Evolutionary conservation across 2,888 invertebrate species (phyloP).

Genomic region (Alviniconcha strummeri): DNA sequence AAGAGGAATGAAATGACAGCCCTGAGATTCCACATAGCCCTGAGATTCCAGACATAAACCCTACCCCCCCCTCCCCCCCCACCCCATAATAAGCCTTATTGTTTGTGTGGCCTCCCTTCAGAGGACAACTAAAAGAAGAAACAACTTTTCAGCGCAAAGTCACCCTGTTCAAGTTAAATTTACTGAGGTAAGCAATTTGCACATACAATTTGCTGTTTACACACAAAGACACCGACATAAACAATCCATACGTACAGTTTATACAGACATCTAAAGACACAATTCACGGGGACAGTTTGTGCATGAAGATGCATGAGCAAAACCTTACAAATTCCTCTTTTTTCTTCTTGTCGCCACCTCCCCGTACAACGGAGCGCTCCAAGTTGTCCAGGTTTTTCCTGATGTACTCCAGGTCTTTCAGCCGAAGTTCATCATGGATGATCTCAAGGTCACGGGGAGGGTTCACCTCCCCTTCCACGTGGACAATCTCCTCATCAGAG

Average conservation of each 20-base stretch:
- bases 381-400: slow-evolving; percentile 87
- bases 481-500: slow-evolving; percentile 97
- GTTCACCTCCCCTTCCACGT: slow-evolving; percentile 98
- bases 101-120: too few species aligned
- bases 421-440: slow-evolving; percentile 93
- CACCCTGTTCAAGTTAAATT: too few species aligned
- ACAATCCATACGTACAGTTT: background rate
- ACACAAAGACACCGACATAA: background rate
- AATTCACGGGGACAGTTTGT: background rate
- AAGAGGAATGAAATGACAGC: too few species aligned
- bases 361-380: slow-evolving; percentile 84
- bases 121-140: too few species aligned
- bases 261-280: background rate
- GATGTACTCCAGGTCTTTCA: slow-evolving; percentile 96
- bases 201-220: too few species aligned
- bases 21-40: too few species aligned
- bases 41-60: too few species aligned
- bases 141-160: too few species aligned
- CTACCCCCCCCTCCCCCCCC: too few species aligned
- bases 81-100: too few species aligned
- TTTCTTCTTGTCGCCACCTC: slow-evolving; percentile 80
- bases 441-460: slow-evolving; percentile 97
- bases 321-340: slow-evolving; percentile 93
- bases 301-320: background rate
- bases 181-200: too few species aligned